These are phyloP conservation scores for Florisuga fusca DNA, from an alignment of 2,797 vertebrate species.

Conservation along the genomic window DNA sequence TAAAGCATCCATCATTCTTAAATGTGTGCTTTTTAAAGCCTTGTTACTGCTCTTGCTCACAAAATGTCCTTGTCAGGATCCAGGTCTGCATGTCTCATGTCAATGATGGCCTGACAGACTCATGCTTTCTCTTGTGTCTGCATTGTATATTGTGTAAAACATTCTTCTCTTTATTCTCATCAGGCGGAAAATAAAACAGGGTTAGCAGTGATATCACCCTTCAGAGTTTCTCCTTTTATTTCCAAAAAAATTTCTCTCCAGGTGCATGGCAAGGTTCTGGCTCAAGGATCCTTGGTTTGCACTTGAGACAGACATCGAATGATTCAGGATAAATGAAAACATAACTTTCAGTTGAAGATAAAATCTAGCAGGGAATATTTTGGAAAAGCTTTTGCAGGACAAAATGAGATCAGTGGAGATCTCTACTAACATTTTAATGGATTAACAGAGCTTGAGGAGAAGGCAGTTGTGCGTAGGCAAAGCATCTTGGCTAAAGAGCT, in stretches of 20 bases:
- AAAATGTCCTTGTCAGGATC: conserved; percentile 68
- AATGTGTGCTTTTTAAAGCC: conserved; percentile 46
- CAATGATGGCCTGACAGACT: conserved; percentile 56
- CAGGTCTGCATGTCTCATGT: conserved; percentile 59
- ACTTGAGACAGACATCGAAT: background rate
- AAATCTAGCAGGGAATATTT: background rate
- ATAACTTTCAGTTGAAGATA: background rate
- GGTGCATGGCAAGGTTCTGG: background rate
- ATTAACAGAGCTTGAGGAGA: background rate
- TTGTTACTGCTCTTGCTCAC: conserved; percentile 54
- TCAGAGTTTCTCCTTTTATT: conserved; percentile 22
- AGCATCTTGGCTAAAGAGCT: background rate
- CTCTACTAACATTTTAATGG: conserved; percentile 16
- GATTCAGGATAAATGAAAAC: background rate
- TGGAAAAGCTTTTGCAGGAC: background rate
- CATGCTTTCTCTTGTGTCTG: conserved; percentile 28
- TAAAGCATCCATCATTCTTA: conserved; percentile 57
- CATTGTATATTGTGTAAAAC: background rate
- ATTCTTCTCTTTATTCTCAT: conserved; percentile 34
- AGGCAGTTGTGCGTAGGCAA: background rate
- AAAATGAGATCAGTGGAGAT: conserved; percentile 29
- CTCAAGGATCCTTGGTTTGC: background rate
- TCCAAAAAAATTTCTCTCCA: background rate
- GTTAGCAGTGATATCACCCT: conserved; percentile 23
- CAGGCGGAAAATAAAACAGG: background rate